Evolutionary conservation across 2,797 vertebrate genomes (phyloP).

Genomic region (Gadopsis bispinosus): DNA sequence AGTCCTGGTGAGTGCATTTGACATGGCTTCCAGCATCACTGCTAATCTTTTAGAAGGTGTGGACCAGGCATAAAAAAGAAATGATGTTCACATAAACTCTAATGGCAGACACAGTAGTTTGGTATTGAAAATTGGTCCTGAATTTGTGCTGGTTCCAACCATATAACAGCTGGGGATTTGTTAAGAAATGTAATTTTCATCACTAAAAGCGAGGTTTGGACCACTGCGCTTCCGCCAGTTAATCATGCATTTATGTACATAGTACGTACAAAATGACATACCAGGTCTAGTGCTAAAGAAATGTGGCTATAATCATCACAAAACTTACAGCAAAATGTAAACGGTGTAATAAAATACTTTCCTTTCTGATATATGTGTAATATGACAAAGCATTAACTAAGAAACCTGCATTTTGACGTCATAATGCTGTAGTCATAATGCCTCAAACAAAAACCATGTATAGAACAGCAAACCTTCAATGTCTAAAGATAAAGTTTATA

Average conservation of each 20-base stretch:
- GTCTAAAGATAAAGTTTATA: not conserved
- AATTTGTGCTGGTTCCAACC: constrained; percentile 1
- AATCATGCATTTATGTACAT: not conserved
- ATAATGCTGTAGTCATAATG: not conserved
- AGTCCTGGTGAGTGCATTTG: constrained; percentile 55
- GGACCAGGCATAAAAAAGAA: constrained; percentile 28
- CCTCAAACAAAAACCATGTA: not conserved
- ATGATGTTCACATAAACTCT: constrained; percentile 36
- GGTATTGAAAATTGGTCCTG: constrained; percentile 13
- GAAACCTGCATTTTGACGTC: not conserved
- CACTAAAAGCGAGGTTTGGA: not conserved
- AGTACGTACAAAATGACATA: not conserved
- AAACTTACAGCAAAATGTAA: constrained; percentile 6
- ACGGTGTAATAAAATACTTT: not conserved
- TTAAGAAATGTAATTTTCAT: constrained; percentile 1
- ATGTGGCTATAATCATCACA: constrained; percentile 4
- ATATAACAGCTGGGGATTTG: constrained; percentile 7
- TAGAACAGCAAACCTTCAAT: not conserved
- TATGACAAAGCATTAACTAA: constrained; percentile 6
- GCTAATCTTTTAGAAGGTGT: constrained; percentile 58
- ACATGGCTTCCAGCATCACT: constrained; percentile 42
- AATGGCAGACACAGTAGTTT: constrained; percentile 34
- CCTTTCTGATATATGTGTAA: not conserved
- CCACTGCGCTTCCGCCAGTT: not conserved
- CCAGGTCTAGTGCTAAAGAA: not conserved